Conservation (phyloP, 2,797 vertebrate species). For the Sebastes matsubarae region DNA sequence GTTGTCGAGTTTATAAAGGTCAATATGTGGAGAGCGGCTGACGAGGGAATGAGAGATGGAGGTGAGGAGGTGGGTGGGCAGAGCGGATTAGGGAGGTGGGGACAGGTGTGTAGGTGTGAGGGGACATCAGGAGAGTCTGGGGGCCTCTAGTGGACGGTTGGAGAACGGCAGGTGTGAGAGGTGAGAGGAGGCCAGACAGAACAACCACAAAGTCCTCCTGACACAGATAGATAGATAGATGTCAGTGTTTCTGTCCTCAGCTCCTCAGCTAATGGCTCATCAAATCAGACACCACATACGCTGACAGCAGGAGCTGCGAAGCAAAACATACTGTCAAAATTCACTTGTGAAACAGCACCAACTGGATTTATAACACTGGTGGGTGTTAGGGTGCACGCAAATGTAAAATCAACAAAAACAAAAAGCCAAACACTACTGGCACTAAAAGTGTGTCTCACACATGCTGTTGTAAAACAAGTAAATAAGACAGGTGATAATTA, state of each 20-base stretch:
- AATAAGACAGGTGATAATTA: not conserved
- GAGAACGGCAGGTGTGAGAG: not conserved
- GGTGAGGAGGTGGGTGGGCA: not conserved
- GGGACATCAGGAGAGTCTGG: not conserved
- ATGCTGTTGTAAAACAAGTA: not conserved
- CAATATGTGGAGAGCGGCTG: too few species aligned
- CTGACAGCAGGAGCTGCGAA: conserved; percentile 39
- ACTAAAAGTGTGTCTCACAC: conserved; percentile 8
- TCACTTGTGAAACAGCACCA: conserved; percentile 52
- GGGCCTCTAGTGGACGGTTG: not conserved
- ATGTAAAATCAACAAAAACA: not conserved
- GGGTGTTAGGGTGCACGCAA: conserved; percentile 27
- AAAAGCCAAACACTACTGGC: not conserved
- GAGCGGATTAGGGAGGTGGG: not conserved
- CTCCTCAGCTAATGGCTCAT: conserved; percentile 14
- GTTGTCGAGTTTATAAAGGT: too few species aligned
- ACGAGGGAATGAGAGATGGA: not conserved
- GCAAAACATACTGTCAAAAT: conserved; percentile 45
- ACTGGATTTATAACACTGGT: conserved; percentile 33
- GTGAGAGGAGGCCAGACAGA: not conserved
- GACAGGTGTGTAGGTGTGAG: not conserved
- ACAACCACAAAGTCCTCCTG: not conserved
- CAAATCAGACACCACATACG: conserved; percentile 21
- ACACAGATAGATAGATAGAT: not conserved
- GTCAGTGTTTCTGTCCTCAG: not conserved